Percentiles rank a stretch among this genome's conserved stretches.
phyloP scores from a whole-genome alignment of 2,888 invertebrate genomes.

The Drosophila austrosaltans region DNA sequence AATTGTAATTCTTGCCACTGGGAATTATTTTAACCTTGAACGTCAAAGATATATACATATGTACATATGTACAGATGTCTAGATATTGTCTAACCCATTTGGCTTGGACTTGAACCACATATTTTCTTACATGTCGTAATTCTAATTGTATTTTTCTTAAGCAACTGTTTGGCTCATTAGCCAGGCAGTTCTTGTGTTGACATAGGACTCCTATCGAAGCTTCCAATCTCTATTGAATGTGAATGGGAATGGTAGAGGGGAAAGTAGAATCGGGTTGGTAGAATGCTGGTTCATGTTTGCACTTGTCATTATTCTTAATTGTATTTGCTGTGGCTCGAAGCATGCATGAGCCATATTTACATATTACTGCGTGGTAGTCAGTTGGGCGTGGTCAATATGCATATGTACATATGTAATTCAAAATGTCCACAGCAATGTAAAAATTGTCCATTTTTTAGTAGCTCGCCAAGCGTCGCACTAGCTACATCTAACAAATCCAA shows the following conservation, averaged over 20 bases:
- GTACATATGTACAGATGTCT: no score
- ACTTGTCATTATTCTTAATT: conserved; percentile 77
- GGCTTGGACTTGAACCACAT: conserved; percentile 52
- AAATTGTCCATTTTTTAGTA: conserved; percentile 53
- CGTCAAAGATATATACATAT: no score
- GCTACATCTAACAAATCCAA: neutral
- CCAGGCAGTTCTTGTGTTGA: conserved; percentile 13
- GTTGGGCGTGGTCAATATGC: conserved; percentile 18
- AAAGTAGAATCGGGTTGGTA: neutral
- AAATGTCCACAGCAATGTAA: conserved; percentile 18
- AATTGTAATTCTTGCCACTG: conserved; percentile 1
- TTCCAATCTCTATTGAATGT: conserved; percentile 52
- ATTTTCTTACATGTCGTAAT: conserved; percentile 7
- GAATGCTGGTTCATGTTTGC: conserved; percentile 64
- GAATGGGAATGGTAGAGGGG: conserved; percentile 10
- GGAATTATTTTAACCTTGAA: conserved; percentile 8
- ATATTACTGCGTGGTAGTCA: conserved; percentile 27
- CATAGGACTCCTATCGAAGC: conserved; percentile 48
- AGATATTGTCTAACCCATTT: conserved; percentile 16
- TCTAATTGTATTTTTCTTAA: conserved; percentile 60
- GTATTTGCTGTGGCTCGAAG: conserved; percentile 63
- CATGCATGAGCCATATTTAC: conserved; percentile 64
- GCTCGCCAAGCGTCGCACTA: conserved; percentile 30
- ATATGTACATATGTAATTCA: conserved; percentile 14
- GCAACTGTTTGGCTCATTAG: conserved; percentile 53